Base-by-base conservation (phyloP, 2,888 invertebrate genomes). In the Eupithecia inturbata region DNA sequence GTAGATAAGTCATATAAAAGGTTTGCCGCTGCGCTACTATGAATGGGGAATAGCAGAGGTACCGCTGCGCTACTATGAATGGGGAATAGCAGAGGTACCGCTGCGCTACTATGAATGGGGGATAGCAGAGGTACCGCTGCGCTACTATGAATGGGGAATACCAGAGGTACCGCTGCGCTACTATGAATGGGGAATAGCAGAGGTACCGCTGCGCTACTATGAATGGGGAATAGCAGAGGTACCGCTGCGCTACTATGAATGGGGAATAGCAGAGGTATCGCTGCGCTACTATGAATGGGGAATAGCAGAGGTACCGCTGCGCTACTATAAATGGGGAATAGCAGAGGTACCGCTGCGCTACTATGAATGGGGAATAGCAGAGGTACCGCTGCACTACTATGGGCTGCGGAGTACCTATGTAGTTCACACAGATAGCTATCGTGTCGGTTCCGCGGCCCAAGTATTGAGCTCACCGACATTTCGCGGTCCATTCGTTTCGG, bases 401-500 rank as follows among this genome's bases (percentile, higher is more conserved):
- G 12, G 41, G 14, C 16, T 41, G 41, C 16, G 14, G 4, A 41
- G 41, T 41, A 41, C 12, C 12, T 14, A 39, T 2, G 31, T 31
- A 31, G 41, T 16, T 16, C 4, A 41, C 4, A 41, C 14, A 16
- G 41, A 16, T 41, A 41, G 4, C 16, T 14, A 16, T 14, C 16
- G 41, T 14, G 41, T 19, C 31, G 33, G 31, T 31, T 7, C n/a
- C 63, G 63, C 33, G 16, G 6, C 0, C n/a, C 14, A 33, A n/a
- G 33, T 3, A n/a, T n/a, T n/a, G 62, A 31, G 63, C 63, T 64
- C 33, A 22, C 10, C 64, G n/a, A 12, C 33, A 33, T 33, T n/a
- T n/a, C n/a, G 36, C 64, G 64, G 19, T 64, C 64, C 64, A 36
- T 64, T 36, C 36, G 12, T 36, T n/a, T n/a, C 33, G 31, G 16